A percentile compares a stretch with the other conserved stretches of the same genome.
Conservation (phyloP, 2,888 invertebrate species). For the Drosophila lutescens region DNA sequence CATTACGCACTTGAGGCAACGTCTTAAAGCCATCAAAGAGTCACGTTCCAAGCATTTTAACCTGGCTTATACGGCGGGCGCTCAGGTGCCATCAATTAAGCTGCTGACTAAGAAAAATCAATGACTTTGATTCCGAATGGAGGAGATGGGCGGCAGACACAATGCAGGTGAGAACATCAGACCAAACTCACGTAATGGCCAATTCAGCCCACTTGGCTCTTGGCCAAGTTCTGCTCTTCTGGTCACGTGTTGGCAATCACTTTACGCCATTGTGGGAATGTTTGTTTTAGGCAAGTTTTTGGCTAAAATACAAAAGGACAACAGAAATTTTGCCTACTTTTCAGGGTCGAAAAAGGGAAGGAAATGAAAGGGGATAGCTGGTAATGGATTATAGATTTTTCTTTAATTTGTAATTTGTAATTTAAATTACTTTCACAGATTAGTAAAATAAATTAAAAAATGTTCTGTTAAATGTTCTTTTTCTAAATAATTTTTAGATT, state of each 20-base stretch:
- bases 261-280: slow-evolving; percentile 1
- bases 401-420: not conserved
- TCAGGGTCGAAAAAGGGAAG: slow-evolving; percentile 48
- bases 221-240: slow-evolving; percentile 49
- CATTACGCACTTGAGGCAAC: slow-evolving; percentile 33
- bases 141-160: slow-evolving; percentile 24
- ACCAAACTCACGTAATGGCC: slow-evolving; percentile 52
- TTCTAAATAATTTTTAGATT: no score
- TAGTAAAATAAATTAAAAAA: no score
- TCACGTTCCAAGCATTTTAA: slow-evolving; percentile 24
- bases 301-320: slow-evolving; percentile 22
- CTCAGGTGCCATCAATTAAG: slow-evolving; percentile 41
- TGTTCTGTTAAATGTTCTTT: no score
- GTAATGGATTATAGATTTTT: not conserved
- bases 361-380: not conserved
- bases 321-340: slow-evolving; percentile 51
- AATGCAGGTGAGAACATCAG: slow-evolving; percentile 30
- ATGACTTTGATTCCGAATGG: slow-evolving; percentile 55
- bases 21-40: slow-evolving; percentile 18
- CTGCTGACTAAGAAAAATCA: slow-evolving; percentile 57
- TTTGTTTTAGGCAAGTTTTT: slow-evolving; percentile 27
- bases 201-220: slow-evolving; percentile 61
- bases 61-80: slow-evolving; percentile 19
- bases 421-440: no score
- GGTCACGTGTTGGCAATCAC: slow-evolving; percentile 41